These are phyloP conservation scores for Eriosoma lanigerum DNA, from an alignment of 1,140 invertebrate genomes.

Conservation along the genomic window DNA sequence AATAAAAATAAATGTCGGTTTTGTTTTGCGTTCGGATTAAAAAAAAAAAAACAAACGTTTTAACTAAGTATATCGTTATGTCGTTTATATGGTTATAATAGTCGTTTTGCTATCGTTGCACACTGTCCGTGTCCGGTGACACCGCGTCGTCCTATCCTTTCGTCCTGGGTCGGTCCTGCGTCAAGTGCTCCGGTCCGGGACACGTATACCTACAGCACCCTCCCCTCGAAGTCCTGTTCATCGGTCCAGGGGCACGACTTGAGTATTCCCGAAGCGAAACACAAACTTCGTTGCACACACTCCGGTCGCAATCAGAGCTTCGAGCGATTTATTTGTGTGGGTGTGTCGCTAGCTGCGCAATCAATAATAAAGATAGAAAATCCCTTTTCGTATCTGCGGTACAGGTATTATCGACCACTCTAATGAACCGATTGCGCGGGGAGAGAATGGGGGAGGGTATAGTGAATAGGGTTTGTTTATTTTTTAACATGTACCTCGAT, in stretches of 20 bases:
- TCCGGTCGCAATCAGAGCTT: constrained; percentile 32
- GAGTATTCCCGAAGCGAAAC: constrained; percentile 35
- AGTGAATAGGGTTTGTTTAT: background rate
- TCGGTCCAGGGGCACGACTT: background rate
- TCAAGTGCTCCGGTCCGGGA: background rate
- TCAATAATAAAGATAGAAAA: constrained; percentile 40
- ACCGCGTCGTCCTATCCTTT: background rate
- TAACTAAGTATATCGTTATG: too few relatives aligned
- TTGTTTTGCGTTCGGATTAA: background rate
- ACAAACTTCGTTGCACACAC: constrained; percentile 29
- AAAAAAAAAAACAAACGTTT: background rate
- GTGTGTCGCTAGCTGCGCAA: constrained; percentile 10
- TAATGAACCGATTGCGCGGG: constrained; percentile 3
- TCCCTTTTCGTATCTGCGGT: background rate
- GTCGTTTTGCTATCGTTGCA: constrained; percentile 8
- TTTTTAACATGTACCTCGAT: background rate
- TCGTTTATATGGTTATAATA: background rate
- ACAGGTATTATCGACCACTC: constrained; percentile 1
- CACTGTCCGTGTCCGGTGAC: background rate
- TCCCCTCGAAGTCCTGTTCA: too few relatives aligned
- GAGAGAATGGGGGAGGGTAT: background rate
- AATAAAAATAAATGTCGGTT: background rate
- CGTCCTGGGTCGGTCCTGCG: background rate
- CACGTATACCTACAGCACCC: background rate
- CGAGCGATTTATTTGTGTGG: constrained; percentile 3